A percentile compares a stretch with the other conserved stretches of the same genome.
These are phyloP conservation scores for Cryptocephalus moraei DNA, from an alignment of 2,888 invertebrate genomes.

Conservation along the genomic window DNA sequence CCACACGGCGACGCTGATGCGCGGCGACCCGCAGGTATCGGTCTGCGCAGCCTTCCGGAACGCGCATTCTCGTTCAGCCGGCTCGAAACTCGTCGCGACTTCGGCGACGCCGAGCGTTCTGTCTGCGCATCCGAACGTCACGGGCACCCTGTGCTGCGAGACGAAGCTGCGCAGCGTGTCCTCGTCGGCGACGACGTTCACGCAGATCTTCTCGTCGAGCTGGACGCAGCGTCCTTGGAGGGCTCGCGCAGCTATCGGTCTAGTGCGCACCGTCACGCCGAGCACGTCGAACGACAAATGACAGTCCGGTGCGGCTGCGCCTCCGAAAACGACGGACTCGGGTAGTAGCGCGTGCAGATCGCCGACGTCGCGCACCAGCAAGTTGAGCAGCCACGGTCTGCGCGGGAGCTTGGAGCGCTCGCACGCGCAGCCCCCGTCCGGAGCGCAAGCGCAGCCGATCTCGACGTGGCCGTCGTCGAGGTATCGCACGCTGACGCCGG, in stretches of 20 bases:
- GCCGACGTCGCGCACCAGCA: constrained; percentile 45
- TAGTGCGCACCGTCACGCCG: constrained; percentile 32
- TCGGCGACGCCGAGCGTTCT: constrained; percentile 27
- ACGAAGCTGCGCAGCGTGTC: constrained; percentile 27
- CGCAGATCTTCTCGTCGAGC: constrained; percentile 33
- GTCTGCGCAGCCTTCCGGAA: constrained; percentile 17
- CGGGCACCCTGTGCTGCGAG: constrained; percentile 21
- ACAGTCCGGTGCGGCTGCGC: constrained; percentile 23
- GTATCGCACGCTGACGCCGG: constrained; percentile 34
- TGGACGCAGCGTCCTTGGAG: constrained; percentile 21
- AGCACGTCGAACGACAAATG: constrained; percentile 30
- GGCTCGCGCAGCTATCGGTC: constrained; percentile 28
- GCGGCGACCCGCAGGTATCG: no score
- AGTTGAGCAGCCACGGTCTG: constrained; percentile 46
- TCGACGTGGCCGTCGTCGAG: constrained; percentile 47
- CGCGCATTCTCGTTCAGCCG: constrained; percentile 16
- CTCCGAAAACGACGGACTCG: constrained; percentile 29
- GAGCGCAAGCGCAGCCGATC: constrained; percentile 35
- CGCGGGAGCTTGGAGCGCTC: no score
- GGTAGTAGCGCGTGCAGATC: constrained; percentile 45
- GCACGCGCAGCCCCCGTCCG: no score
- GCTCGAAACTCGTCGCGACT: constrained; percentile 20
- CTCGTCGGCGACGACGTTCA: constrained; percentile 23
- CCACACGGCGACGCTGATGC: no score
- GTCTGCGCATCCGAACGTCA: constrained; percentile 27